These are phyloP conservation scores for Punctoribates punctum DNA, from an alignment of 2,888 invertebrate species.

Conservation along the genomic window DNA sequence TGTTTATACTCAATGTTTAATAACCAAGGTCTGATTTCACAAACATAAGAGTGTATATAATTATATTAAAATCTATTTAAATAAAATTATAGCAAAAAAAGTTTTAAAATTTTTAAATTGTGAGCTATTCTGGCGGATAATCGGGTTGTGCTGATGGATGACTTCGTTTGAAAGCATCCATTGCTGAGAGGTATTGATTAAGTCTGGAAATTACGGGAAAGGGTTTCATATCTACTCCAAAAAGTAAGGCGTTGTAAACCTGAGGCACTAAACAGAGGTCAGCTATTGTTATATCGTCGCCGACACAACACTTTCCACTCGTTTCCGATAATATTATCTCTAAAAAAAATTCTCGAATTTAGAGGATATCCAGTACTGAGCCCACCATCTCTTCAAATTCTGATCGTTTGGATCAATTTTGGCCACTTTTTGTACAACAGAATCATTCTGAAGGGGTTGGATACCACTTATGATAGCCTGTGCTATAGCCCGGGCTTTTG, in stretches of 20 bases:
- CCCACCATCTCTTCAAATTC: conserved; percentile 61
- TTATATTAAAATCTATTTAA: no score
- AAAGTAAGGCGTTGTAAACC: conserved; percentile 50
- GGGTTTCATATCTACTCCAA: conserved; percentile 47
- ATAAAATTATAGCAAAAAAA: no score
- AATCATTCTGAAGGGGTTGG: conserved; percentile 90
- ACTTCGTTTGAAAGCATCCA: conserved; percentile 84
- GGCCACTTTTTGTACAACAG: conserved; percentile 67
- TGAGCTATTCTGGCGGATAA: conserved; percentile 62
- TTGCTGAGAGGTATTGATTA: conserved; percentile 75
- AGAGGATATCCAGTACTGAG: conserved; percentile 82
- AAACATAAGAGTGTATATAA: no score
- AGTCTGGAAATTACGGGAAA: conserved; percentile 68
- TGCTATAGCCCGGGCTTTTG: conserved; percentile 84
- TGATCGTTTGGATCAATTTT: background rate
- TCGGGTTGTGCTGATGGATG: conserved; percentile 91
- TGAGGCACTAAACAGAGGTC: conserved; percentile 95
- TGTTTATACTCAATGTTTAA: no score
- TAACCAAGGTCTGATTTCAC: no score
- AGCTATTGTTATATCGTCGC: conserved; percentile 87
- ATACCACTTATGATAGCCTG: conserved; percentile 89
- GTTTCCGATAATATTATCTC: conserved; percentile 78
- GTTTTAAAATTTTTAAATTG: no score
- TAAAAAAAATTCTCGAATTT: conserved; percentile 79
- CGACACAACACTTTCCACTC: conserved; percentile 87